phyloP scores from a whole-genome alignment of 2,888 invertebrate genomes.

The Heterodera filipjevi region DNA sequence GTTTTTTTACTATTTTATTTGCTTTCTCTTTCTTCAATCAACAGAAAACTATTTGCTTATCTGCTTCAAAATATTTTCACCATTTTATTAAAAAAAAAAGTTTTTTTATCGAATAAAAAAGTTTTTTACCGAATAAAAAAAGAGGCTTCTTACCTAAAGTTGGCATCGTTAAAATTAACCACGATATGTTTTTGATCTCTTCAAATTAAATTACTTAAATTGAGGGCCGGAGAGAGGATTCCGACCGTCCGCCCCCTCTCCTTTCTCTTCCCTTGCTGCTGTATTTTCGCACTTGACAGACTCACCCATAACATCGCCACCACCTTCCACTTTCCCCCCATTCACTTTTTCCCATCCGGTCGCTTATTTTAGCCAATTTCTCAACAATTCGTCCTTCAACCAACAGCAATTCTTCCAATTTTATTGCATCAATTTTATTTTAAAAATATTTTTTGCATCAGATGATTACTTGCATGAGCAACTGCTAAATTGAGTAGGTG shows the following conservation, averaged over 20 bases:
- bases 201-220: too few species aligned
- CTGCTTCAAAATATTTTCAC: not conserved
- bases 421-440: too few species aligned
- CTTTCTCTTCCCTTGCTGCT: too few species aligned
- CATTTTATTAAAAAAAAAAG: not conserved
- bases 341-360: not conserved
- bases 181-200: too few species aligned
- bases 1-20: slow-evolving; percentile 11
- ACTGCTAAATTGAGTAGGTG: too few species aligned
- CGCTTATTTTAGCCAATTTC: slow-evolving; percentile 4
- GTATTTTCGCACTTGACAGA: not conserved
- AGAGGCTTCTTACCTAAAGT: too few species aligned
- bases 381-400: not conserved
- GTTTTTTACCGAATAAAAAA: too few species aligned
- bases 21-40: slow-evolving; percentile 3
- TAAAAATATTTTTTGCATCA: too few species aligned
- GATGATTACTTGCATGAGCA: too few species aligned
- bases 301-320: not conserved
- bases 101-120: not conserved
- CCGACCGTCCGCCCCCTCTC: not conserved
- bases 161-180: too few species aligned
- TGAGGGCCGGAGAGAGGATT: not conserved
- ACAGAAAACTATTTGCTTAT: not conserved
- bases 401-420: not conserved
- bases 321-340: not conserved